Evolutionary conservation across 2,113 vertebrate genomes (phyloP).

Genomic region (Pimephales promelas): DNA sequence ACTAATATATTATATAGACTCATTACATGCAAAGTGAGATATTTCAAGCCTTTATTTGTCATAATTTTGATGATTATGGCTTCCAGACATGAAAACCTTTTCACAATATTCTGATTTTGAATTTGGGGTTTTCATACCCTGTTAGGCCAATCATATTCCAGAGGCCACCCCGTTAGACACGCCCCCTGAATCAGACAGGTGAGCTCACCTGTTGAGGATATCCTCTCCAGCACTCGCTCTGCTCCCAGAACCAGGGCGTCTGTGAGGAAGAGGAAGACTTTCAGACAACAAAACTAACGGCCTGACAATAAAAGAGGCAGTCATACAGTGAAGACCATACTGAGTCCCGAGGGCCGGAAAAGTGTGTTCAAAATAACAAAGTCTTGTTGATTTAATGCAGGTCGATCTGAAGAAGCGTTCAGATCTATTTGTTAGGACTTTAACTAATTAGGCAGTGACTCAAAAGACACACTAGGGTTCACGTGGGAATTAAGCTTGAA

Average conservation of each 20-base stretch:
- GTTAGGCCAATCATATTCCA: no score
- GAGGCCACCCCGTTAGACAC: no score
- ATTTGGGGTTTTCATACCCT: no score
- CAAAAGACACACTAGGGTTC: background rate
- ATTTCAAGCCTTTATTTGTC: no score
- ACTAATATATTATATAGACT: no score
- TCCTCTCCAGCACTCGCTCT: slow-evolving; percentile 82
- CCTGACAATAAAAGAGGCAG: background rate
- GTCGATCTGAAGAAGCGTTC: background rate
- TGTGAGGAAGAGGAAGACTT: slow-evolving; percentile 61
- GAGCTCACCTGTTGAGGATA: slow-evolving; percentile 84
- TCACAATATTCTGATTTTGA: no score
- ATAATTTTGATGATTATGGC: no score
- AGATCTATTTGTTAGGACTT: background rate
- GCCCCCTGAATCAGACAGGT: no score
- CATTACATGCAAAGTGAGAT: no score
- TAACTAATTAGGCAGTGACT: background rate
- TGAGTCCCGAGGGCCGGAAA: background rate
- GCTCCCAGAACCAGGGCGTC: slow-evolving; percentile 91
- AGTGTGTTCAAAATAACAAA: background rate
- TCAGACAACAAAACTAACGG: background rate
- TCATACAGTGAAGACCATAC: background rate
- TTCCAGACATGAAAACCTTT: no score
- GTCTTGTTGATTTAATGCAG: background rate
- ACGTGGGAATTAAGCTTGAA: background rate